phyloP scores from a whole-genome alignment of 2,113 vertebrate species.

The Gallinago paraguaiae region DNA sequence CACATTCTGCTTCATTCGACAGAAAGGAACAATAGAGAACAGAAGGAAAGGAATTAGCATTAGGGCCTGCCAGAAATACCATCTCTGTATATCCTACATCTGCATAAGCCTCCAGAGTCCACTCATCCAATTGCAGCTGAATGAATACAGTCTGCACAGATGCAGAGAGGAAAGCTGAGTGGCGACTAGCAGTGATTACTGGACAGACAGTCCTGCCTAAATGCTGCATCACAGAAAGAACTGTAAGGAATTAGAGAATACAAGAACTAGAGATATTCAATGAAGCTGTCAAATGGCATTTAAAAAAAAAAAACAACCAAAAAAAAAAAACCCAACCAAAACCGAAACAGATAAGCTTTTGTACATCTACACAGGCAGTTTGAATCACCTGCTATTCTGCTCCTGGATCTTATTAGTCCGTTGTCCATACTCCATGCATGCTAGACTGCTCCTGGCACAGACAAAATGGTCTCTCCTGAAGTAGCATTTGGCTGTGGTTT shows the following conservation, averaged over 20 bases:
- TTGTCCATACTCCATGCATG: rapidly evolving
- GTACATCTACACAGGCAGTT: background rate
- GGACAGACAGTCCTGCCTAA: background rate
- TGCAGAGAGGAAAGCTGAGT: background rate
- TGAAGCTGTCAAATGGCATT: background rate
- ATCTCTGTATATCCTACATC: background rate
- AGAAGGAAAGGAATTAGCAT: background rate
- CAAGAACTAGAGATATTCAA: background rate
- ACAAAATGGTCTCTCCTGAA: background rate
- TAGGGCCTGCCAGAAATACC: background rate
- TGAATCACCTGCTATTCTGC: background rate
- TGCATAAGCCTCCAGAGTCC: background rate
- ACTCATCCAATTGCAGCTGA: background rate
- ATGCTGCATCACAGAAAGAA: background rate
- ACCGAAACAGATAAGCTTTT: background rate
- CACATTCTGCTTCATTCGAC: rapidly evolving
- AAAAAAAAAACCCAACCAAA: too few species aligned
- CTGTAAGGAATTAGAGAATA: background rate
- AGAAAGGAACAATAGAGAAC: background rate
- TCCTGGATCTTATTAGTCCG: background rate
- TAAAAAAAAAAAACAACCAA: too few species aligned
- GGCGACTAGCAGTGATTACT: background rate
- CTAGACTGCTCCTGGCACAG: background rate
- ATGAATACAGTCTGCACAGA: background rate
- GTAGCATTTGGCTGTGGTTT: background rate